Conservation (phyloP, 2,888 invertebrate genomes). For the Caenorhabditis doughertyi region DNA sequence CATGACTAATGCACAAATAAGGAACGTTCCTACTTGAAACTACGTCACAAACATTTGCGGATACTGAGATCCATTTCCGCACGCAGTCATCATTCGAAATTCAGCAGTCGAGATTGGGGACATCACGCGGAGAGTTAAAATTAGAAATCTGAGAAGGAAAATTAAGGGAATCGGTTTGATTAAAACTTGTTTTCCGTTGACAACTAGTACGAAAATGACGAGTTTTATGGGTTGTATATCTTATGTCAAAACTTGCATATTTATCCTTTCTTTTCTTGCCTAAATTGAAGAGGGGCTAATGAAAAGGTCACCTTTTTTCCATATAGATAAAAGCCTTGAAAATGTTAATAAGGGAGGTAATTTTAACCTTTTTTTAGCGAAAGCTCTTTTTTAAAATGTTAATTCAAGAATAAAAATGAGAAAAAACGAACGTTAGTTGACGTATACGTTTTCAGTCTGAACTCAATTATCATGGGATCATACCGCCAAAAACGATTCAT, state of each 20-base stretch:
- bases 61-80: conserved; percentile 41
- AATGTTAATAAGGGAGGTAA: conserved; percentile 27
- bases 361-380: conserved; percentile 1
- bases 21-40: conserved; percentile 8
- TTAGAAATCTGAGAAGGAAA: conserved; percentile 18
- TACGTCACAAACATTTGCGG: conserved; percentile 49
- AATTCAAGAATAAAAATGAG: neutral
- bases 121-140: conserved; percentile 52
- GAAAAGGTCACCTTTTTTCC: neutral
- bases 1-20: conserved; percentile 33
- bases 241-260: conserved; percentile 4
- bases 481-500: neutral
- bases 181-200: conserved; percentile 26
- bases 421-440: conserved; percentile 14
- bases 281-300: conserved; percentile 2
- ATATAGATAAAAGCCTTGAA: conserved; percentile 5
- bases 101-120: conserved; percentile 47
- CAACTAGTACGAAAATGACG: conserved; percentile 54
- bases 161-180: conserved; percentile 27
- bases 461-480: conserved; percentile 12
- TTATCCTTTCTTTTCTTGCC: neutral
- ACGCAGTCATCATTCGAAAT: conserved; percentile 43
- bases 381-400: conserved; percentile 18
- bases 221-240: conserved; percentile 37
- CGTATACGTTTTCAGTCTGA: neutral